Percentiles rank a stretch among this genome's conserved stretches.
Conservation (phyloP, 2,888 invertebrate species). For the Yponomeuta cagnagella region DNA sequence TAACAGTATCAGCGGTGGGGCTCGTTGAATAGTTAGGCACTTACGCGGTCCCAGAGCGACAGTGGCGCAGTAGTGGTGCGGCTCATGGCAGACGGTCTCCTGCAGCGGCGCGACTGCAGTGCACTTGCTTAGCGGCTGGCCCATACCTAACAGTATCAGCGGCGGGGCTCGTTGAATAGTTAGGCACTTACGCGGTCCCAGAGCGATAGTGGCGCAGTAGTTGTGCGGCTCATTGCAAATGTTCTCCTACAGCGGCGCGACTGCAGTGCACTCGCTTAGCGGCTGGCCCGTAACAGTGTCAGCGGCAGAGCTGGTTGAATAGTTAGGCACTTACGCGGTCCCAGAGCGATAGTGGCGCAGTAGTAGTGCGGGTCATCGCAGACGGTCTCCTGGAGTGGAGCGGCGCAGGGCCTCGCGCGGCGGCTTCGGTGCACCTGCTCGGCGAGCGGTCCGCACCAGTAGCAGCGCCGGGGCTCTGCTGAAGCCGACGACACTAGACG, state of each 20-base stretch:
- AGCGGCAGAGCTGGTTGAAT: slow-evolving; percentile 36
- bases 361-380: slow-evolving; percentile 26
- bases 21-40: no score
- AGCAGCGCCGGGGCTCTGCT: slow-evolving; percentile 37
- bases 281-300: slow-evolving; percentile 33
- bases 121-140: slow-evolving; percentile 30
- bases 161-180: slow-evolving; percentile 33
- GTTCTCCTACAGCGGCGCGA: slow-evolving; percentile 22
- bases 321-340: slow-evolving; percentile 45
- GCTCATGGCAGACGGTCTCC: no score
- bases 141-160: slow-evolving; percentile 19
- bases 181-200: slow-evolving; percentile 32
- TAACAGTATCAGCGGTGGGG: no score
- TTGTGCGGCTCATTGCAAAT: no score
- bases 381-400: neutral
- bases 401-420: slow-evolving; percentile 50
- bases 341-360: slow-evolving; percentile 57
- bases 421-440: slow-evolving; percentile 63
- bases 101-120: slow-evolving; percentile 31
- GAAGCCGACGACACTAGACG: neutral
- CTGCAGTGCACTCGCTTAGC: slow-evolving; percentile 25
- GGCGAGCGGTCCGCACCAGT: slow-evolving; percentile 68
- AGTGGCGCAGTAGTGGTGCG: neutral
- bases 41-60: no score
- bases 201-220: slow-evolving; percentile 33